Conservation (phyloP, 2,797 vertebrate genomes). For the Lepidocolaptes lacrymiger region DNA sequence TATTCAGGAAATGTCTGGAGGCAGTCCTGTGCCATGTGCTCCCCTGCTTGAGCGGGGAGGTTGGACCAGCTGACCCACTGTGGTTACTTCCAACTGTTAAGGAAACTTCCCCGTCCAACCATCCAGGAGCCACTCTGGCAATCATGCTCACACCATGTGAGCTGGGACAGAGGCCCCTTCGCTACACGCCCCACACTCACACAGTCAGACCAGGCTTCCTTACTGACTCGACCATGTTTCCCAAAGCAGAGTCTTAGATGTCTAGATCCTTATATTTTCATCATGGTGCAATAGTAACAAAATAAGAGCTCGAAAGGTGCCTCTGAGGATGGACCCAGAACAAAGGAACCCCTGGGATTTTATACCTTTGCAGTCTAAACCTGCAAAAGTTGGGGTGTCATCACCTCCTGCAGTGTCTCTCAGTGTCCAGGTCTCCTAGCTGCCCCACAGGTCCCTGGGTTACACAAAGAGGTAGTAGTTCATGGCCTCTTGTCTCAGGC, state of each 20-base stretch:
- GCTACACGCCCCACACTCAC: no score
- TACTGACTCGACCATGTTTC: neutral
- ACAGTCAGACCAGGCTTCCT: no score
- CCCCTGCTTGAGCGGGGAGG: no score
- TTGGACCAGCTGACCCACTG: no score
- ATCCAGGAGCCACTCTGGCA: no score
- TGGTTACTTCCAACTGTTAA: neutral
- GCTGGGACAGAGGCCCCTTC: no score
- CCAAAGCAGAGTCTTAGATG: neutral
- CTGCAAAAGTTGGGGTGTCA: rapidly evolving
- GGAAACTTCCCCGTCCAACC: neutral
- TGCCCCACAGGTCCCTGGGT: neutral
- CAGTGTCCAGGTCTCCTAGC: neutral
- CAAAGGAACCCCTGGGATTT: neutral
- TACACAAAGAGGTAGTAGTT: neutral
- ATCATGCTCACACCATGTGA: no score
- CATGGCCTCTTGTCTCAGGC: no score
- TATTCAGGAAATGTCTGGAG: no score
- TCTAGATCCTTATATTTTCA: neutral
- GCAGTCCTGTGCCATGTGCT: no score
- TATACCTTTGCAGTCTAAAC: neutral
- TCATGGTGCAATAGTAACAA: neutral
- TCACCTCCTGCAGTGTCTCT: neutral
- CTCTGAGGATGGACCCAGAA: neutral
- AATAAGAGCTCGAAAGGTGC: neutral